Base-by-base conservation (phyloP, 2,113 vertebrate species). In the Lepus europaeus region DNA sequence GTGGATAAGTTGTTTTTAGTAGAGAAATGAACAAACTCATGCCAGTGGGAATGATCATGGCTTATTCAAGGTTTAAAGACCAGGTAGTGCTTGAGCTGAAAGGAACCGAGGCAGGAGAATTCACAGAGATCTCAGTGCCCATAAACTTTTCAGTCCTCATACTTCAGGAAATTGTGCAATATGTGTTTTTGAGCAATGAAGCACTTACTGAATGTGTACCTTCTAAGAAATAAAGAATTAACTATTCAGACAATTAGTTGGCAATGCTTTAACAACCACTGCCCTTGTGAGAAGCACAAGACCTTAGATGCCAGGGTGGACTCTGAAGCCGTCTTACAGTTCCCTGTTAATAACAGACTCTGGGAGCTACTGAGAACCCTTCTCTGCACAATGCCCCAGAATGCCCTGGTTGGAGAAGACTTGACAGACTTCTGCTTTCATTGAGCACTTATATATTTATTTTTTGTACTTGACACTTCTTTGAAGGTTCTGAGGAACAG, bases 401-500 rank as follows among this genome's bases (percentile, higher is more conserved):
- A 53, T 64, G n/a, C 16, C 13, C 56, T 51, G 9, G 10, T 51
- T 81, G 33, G 69, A 68, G 87, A 80, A 66, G 45, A 49, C 76
- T 64, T 59, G 31, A 87, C 9, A 90, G 69, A 79, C 85, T 64
- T 85, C 84, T 81, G 31, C 66, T 86, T 96, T 86, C 17, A 78
- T 79, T 6, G 73, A 66, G 85, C 45, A 27, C 11, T 72, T 92
- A 85, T 78, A 88, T 96, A 80, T 91, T 96, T 95, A 70, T 87
- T 80, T 95, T 83, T 97, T 94, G 77, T 89, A 87, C 73, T 93
- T 94, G 92, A 87, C 33, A 68, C 73, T 61, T 70, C 29, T 95
- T 85, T 92, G 69, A 97, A 97, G 81, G 33, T 79, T 91, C 86
- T 0, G 0, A 87, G 77, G 68, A 96, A 90, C 2, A 91, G 66